Evolutionary conservation across 1,140 invertebrate genomes (phyloP), one percentile per base, ranked within the genome.

Genomic region (Pogonomyrmex californicus): DNA sequence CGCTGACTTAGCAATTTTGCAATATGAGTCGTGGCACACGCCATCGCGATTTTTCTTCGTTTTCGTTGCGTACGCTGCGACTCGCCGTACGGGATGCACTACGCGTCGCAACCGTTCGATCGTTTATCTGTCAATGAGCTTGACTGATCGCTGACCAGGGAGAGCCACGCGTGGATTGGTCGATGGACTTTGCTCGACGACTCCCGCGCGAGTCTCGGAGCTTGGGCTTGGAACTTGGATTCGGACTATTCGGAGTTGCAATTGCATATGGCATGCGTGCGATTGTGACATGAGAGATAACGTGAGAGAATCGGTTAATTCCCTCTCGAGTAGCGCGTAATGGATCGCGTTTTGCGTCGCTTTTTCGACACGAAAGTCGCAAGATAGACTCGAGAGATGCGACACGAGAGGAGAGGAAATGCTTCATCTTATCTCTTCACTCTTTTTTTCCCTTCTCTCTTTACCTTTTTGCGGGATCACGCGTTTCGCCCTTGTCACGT

Each of bases 91-190:
- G 75, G 88, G 87, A 86, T 86, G 71, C 73, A 86, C 87, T 79
- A 71, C 56, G 71, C 87, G 76, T 56, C 77, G 63, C 81, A 82
- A 87, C 60, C 89, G 87, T 85, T 82, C 90, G 78, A 86, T 23
- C 90, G 89, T 89, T 90, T 91, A 92, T 94, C 92, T 93, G 90
- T 93, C 93, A 92, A 91, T 87, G 90, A 90, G 90, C 91, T 92
- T 93, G 92, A 94, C 93, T 94, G 93, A 92, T 90, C 86, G 85
- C 78, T 81, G 86, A 86, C 82, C 78, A 5, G 82, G 92, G 91
- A 93, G 87, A 94, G 86, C 91, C 88, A 62, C 36, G 70, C 90
- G 88, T 87, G 89, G 92, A 93, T 93, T 92, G 93, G 92, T 88
- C 63, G 86, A 91, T 41, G 41, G 49, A 62, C 87, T 73, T 75